Conservation (phyloP, 2,797 vertebrate species). For the Natrix natrix region DNA sequence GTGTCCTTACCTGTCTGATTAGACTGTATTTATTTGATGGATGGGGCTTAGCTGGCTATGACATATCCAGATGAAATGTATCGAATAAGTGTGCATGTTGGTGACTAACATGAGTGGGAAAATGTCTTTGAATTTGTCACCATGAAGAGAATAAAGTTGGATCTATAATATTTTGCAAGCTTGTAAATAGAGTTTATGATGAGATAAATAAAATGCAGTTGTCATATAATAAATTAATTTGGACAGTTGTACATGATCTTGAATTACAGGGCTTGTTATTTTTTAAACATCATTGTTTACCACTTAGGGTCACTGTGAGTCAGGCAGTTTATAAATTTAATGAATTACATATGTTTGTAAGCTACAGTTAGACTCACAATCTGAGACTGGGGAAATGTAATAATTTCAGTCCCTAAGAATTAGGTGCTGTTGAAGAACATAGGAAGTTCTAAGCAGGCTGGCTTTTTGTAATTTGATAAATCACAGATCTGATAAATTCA, state of each 20-base stretch:
- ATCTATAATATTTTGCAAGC: not conserved
- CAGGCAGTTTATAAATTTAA: not conserved
- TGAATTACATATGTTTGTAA: not conserved
- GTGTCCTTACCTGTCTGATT: constrained; percentile 34
- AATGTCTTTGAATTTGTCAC: constrained; percentile 32
- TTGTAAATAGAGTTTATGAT: not conserved
- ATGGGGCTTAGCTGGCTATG: not conserved
- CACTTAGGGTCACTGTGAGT: not conserved
- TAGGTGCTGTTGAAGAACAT: not conserved
- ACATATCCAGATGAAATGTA: constrained; percentile 30
- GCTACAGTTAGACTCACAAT: not conserved
- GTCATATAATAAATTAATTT: not conserved
- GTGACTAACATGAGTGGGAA: constrained; percentile 34
- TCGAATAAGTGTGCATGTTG: constrained; percentile 9
- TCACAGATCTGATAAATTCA: not conserved
- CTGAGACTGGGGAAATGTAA: not conserved
- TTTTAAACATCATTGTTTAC: not conserved
- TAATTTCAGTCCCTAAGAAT: not conserved
- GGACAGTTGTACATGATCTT: not conserved
- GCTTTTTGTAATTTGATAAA: not conserved
- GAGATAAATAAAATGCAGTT: not conserved
- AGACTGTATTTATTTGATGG: constrained; percentile 26
- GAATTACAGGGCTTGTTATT: not conserved
- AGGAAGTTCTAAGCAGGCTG: not conserved
- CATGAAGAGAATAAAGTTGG: constrained; percentile 33